Evolutionary conservation across 2,113 vertebrate genomes (phyloP).

Genomic region (Carassius auratus): DNA sequence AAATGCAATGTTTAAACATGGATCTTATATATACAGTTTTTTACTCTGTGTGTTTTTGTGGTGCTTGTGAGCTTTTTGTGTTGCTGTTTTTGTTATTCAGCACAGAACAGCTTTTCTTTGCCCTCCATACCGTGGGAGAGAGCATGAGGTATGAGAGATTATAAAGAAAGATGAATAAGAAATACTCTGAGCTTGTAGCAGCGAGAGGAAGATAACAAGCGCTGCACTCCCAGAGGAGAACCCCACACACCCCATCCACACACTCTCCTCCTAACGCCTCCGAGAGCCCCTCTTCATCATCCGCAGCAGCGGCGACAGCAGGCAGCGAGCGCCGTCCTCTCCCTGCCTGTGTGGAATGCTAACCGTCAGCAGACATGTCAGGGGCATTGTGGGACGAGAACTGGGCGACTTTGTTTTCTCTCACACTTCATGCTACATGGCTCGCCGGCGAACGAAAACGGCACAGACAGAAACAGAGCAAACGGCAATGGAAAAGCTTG

Average conservation of each 20-base stretch:
- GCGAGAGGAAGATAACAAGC: constrained; percentile 25
- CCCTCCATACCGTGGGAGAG: background rate
- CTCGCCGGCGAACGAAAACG: constrained; percentile 14
- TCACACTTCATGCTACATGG: constrained; percentile 47
- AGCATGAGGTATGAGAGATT: constrained; percentile 16
- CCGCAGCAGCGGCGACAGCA: constrained; percentile 16
- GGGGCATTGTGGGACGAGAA: constrained; percentile 66
- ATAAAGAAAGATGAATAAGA: constrained; percentile 43
- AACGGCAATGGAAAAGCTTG: background rate
- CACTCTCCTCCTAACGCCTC: constrained; percentile 36
- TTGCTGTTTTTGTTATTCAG: constrained; percentile 12
- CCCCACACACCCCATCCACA: constrained; percentile 29
- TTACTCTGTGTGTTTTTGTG: background rate
- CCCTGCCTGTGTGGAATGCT: constrained; percentile 67
- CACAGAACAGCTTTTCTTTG: constrained; percentile 12
- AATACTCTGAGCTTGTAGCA: constrained; percentile 11
- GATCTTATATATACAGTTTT: background rate
- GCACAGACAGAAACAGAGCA: background rate
- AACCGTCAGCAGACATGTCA: constrained; percentile 62
- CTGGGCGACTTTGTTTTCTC: constrained; percentile 65
- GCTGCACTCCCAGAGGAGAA: constrained; percentile 31
- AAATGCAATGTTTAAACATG: background rate
- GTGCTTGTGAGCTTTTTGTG: background rate
- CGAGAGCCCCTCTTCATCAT: constrained; percentile 41
- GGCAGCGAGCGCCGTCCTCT: constrained; percentile 49